Evolutionary conservation across 2,113 vertebrate species (phyloP), one percentile per base, ranked within the genome.

Genomic region (Salvelinus namaycush): DNA sequence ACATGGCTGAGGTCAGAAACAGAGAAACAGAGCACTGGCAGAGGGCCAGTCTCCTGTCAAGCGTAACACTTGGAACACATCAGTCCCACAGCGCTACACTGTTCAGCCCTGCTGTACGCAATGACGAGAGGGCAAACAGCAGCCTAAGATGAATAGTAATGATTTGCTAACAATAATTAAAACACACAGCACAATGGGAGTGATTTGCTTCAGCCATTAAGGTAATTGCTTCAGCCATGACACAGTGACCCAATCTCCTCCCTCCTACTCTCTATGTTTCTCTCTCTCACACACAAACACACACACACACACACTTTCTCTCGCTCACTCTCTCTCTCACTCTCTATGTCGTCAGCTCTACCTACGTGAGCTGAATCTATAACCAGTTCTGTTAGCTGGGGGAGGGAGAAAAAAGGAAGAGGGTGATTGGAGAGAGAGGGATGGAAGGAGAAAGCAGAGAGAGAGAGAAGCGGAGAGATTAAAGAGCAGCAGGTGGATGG

Each of bases 301-400:
- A 22, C 26, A 12, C 62, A n/a, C n/a, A n/a, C n/a, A n/a, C 22
- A n/a, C 22, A 13, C 8, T 44, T 24, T 27, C 22, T 4, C 24
- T 29, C 65, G 22, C 34, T 24, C 11, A 2, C 26, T 64, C 29
- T 39, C 67, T 29, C 65, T 44, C 34, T 24, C 11, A 2, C 26
- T 51, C 29, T 39, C 67, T 31, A 5, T 39, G 29, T 59, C 27
- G n/a, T 51, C 49, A 59, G 76, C 76, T 76, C 73, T 18, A 60
- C 74, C 66, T 64, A 62, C 72, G 79, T 67, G 79, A 70, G 72
- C 78, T 77, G 74, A 85, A 87, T 90, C 79, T 70, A 74, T 76
- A 86, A 83, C 85, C 72, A 79, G 85, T 80, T 85, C 72, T 79
- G 83, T 75, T 77, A 82, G 26, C 39, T 69, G 73, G 70, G 65